Conservation (phyloP, 2,888 invertebrate species). For the Liopterus haemorrhoidalis region DNA sequence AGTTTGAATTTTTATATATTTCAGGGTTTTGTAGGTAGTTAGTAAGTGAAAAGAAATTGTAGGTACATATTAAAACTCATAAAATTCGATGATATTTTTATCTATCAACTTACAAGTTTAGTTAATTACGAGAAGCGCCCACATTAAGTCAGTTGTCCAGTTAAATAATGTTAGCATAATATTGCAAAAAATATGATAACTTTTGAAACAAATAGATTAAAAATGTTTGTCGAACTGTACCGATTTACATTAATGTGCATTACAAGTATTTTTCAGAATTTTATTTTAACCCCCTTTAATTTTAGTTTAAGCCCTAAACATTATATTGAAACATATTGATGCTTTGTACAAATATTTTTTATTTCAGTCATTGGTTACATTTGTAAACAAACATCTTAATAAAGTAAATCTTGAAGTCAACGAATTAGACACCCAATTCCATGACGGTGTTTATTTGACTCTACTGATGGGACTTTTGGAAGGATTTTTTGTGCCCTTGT, state of each 20-base stretch:
- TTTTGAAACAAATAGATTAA: conserved; percentile 12
- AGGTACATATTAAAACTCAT: no score
- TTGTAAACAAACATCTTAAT: conserved; percentile 95
- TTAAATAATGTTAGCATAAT: no score
- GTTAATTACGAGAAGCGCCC: conserved; percentile 2
- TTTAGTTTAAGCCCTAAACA: background rate
- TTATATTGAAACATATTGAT: conserved; percentile 9
- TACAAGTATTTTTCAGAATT: background rate
- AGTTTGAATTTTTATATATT: no score
- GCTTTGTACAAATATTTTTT: conserved; percentile 26
- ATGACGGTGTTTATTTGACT: conserved; percentile 94
- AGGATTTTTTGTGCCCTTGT: conserved; percentile 95
- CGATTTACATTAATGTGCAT: no score
- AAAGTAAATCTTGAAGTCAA: conserved; percentile 94
- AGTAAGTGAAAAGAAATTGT: no score
- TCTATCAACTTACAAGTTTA: no score
- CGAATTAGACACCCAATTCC: conserved; percentile 90
- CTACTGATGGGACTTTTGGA: conserved; percentile 93
- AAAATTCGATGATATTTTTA: no score
- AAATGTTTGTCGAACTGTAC: no score
- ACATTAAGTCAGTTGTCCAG: no score
- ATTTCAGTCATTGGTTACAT: conserved; percentile 85
- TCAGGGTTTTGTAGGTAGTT: no score
- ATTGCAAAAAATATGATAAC: no score
- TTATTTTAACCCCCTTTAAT: conserved; percentile 6